Conservation (phyloP, 2,113 vertebrate genomes). For the Chaenocephalus aceratus region DNA sequence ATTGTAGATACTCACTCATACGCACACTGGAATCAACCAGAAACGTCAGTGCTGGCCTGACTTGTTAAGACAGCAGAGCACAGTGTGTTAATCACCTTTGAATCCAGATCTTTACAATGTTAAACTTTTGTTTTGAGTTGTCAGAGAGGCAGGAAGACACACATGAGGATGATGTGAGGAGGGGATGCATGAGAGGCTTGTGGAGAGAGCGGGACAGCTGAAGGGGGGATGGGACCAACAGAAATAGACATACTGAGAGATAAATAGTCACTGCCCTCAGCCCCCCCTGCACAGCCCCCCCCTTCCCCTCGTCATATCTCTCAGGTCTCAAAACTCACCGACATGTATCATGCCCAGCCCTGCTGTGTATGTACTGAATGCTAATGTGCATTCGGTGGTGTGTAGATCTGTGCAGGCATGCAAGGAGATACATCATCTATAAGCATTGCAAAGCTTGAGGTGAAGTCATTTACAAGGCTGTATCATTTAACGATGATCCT, state of each 20-base stretch:
- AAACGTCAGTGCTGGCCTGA: not conserved
- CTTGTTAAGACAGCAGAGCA: not conserved
- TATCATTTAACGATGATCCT: slow-evolving; percentile 40
- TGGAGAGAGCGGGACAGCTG: slow-evolving; percentile 86
- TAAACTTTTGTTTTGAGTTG: slow-evolving; percentile 52
- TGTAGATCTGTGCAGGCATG: slow-evolving; percentile 32
- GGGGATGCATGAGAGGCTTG: slow-evolving; percentile 51
- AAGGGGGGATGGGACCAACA: slow-evolving; percentile 82
- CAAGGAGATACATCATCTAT: slow-evolving; percentile 48
- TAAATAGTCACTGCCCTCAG: slow-evolving; percentile 81
- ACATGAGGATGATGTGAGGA: slow-evolving; percentile 65
- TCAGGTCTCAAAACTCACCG: slow-evolving; percentile 73
- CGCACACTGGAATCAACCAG: not conserved
- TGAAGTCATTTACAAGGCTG: slow-evolving; percentile 35
- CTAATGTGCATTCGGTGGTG: slow-evolving; percentile 11
- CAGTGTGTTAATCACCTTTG: slow-evolving; percentile 18
- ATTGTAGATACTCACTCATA: not conserved
- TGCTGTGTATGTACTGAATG: slow-evolving; percentile 42
- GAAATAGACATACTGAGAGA: slow-evolving; percentile 86
- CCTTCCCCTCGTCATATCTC: slow-evolving; percentile 55
- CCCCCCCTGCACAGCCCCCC: slow-evolving; percentile 22
- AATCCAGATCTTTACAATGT: slow-evolving; percentile 29
- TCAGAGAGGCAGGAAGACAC: slow-evolving; percentile 48
- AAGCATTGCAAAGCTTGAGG: slow-evolving; percentile 46
- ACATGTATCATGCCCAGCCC: slow-evolving; percentile 60